Percentiles rank a stretch among this genome's conserved stretches.
phyloP scores from a whole-genome alignment of 2,797 vertebrate genomes.

The Typhlichthys subterraneus region DNA sequence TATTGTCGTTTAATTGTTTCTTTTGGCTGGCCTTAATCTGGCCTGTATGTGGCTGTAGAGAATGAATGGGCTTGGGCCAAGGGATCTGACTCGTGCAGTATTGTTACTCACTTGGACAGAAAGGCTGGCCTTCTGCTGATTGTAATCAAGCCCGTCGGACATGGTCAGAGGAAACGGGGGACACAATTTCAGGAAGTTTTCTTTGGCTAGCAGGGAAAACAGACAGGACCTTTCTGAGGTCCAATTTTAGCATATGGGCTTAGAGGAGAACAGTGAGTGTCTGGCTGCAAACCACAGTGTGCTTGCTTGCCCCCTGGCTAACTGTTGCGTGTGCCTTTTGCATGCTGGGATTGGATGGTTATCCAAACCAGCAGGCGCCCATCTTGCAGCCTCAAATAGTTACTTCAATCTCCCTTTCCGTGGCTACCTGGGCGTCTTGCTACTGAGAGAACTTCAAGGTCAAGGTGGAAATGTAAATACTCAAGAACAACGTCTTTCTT shows the following conservation, averaged over 20 bases:
- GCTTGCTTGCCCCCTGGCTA: conserved; percentile 48
- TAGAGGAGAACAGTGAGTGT: conserved; percentile 43
- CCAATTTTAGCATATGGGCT: conserved; percentile 72
- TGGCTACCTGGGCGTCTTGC: too few relatives aligned
- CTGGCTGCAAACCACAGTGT: conserved; percentile 40
- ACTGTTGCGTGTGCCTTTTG: conserved; percentile 40
- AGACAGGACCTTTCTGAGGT: conserved; percentile 52
- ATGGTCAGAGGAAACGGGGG: conserved; percentile 65
- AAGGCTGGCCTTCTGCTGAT: conserved; percentile 38
- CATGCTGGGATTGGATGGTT: conserved; percentile 35
- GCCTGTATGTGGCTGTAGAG: conserved; percentile 10
- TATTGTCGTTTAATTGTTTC: conserved; percentile 21
- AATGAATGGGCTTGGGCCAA: neutral
- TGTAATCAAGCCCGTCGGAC: conserved; percentile 55
- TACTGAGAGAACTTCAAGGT: too few relatives aligned
- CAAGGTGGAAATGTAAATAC: too few relatives aligned
- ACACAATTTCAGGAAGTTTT: conserved; percentile 85
- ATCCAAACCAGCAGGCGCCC: conserved; percentile 47
- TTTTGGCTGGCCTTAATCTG: conserved; percentile 30
- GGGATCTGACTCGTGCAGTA: conserved; percentile 1
- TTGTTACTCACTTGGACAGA: conserved; percentile 40
- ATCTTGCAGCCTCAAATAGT: conserved; percentile 1
- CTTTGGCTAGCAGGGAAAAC: conserved; percentile 69
- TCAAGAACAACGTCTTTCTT: too few relatives aligned
- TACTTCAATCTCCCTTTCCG: conserved; percentile 21